A percentile compares a stretch with the other conserved stretches of the same genome.
Evolutionary conservation across 2,888 invertebrate species (phyloP).

Genomic region (Syrphus vitripennis): DNA sequence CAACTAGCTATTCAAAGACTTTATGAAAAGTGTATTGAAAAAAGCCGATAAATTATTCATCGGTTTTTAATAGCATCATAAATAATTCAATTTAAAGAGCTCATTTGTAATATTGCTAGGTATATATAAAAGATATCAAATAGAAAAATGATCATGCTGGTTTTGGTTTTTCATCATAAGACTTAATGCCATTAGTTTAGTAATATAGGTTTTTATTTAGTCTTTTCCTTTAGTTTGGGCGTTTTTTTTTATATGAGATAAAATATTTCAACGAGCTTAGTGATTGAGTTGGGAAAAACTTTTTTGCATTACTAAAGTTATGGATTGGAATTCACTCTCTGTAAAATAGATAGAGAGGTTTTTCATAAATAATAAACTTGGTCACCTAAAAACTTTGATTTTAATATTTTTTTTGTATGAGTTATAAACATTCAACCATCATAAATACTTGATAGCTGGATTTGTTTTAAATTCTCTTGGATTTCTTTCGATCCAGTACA

Average conservation of each 20-base stretch:
- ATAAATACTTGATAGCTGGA: too few species aligned
- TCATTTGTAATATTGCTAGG: not conserved
- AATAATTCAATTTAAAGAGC: slow-evolving; percentile 47
- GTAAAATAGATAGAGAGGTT: too few species aligned
- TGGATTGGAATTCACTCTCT: not conserved
- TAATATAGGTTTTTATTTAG: not conserved
- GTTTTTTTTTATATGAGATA: not conserved
- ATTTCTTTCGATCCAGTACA: too few species aligned
- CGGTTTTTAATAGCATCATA: slow-evolving; percentile 45
- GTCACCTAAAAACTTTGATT: too few species aligned
- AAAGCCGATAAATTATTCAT: slow-evolving; percentile 50
- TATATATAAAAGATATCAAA: not conserved
- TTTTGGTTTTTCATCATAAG: not conserved
- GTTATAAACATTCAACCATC: too few species aligned
- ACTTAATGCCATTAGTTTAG: not conserved
- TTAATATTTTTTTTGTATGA: too few species aligned
- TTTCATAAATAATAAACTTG: too few species aligned
- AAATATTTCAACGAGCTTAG: not conserved
- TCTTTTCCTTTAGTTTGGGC: not conserved
- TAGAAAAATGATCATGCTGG: not conserved
- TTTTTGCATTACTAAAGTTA: not conserved
- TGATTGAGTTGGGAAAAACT: not conserved
- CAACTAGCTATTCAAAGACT: not conserved
- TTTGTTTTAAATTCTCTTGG: too few species aligned
- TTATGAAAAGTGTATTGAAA: not conserved